Percentiles rank a stretch among this genome's conserved stretches.
phyloP scores from a whole-genome alignment of 2,888 invertebrate species.

The Gasteruption jaculator region DNA sequence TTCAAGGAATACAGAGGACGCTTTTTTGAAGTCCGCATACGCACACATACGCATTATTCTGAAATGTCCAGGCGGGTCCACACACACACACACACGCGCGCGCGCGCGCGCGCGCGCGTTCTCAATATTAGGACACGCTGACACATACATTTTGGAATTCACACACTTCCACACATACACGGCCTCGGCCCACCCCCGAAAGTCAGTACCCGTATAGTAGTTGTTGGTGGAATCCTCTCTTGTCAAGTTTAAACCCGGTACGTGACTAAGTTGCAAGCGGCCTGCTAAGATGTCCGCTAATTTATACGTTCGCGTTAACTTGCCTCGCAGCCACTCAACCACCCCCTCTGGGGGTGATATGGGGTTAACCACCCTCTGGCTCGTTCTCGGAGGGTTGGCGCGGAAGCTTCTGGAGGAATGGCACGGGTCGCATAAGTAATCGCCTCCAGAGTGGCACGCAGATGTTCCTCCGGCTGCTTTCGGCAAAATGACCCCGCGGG shows the following conservation, averaged over 20 bases:
- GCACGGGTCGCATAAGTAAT: conserved; percentile 50
- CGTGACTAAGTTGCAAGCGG: conserved; percentile 52
- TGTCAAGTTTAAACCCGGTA: conserved; percentile 51
- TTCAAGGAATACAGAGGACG: too few species aligned
- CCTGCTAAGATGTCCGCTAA: conserved; percentile 52
- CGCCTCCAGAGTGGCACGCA: conserved; percentile 45
- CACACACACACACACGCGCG: too few species aligned
- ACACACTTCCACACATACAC: conserved; percentile 22
- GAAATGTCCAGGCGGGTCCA: too few species aligned
- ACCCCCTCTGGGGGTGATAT: conserved; percentile 21
- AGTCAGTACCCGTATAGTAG: conserved; percentile 19
- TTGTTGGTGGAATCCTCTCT: conserved; percentile 43
- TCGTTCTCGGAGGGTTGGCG: conserved; percentile 24
- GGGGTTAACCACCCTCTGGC: conserved; percentile 21
- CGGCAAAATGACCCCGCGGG: conserved; percentile 15
- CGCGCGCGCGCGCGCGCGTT: too few species aligned
- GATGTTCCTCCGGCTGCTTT: conserved; percentile 39
- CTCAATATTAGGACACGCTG: too few species aligned
- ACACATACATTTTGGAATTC: too few species aligned
- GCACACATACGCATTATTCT: too few species aligned
- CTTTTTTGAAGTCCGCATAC: too few species aligned
- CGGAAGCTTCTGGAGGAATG: conserved; percentile 44
- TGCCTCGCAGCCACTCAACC: conserved; percentile 29
- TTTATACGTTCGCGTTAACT: conserved; percentile 52
- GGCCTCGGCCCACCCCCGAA: conserved; percentile 14